Evolutionary conservation across 2,888 invertebrate genomes (phyloP), one percentile per base, ranked within the genome.

Genomic region (Agonopterix alstromeriana): DNA sequence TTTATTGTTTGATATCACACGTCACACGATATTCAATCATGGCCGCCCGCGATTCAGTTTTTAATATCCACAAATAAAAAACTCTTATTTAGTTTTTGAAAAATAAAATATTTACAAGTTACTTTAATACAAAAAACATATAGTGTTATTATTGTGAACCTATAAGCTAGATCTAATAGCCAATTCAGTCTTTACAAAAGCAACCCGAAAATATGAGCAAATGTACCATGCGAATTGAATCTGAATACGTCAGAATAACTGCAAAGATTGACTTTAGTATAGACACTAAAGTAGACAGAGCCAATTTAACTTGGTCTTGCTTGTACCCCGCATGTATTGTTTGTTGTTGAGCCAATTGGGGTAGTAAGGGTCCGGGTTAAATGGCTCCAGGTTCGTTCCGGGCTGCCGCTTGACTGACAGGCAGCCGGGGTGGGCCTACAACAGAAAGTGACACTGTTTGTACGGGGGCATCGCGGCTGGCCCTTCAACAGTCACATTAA

Each of bases 351-450:
- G 50, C 53, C 50, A 58, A 58, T 64, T 58, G 61, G 61, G 55
- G 48, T 50, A 53, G 57, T 56, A 58, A 57, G 60, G 81, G 59
- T 77, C 82, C 65, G 48, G 48, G 52, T 56, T 67, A 65, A 73
- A 63, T 78, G 77, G 82, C 54, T 62, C 77, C 77, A 76, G 77
- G 75, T 70, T 70, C 75, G 77, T 77, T 82, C 77, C 77, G 68
- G 73, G 70, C 77, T 74, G 75, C 66, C 67, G 74, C 71, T 76
- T 82, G 83, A 84, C 74, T 84, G 83, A 83, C 83, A 82, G 78
- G 79, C 82, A 83, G 74, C 77, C 68, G 71, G 70, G 71, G 27
- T 5, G 27, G 5, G 5, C 68, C 72, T 10, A 48, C 42, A 38
- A 44, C 45, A 68, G 70, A 72, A 69, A 68, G 75, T 70, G 67